These are phyloP conservation scores for Pseudopleuronectes americanus DNA, from an alignment of 2,797 vertebrate species.

Conservation along the genomic window DNA sequence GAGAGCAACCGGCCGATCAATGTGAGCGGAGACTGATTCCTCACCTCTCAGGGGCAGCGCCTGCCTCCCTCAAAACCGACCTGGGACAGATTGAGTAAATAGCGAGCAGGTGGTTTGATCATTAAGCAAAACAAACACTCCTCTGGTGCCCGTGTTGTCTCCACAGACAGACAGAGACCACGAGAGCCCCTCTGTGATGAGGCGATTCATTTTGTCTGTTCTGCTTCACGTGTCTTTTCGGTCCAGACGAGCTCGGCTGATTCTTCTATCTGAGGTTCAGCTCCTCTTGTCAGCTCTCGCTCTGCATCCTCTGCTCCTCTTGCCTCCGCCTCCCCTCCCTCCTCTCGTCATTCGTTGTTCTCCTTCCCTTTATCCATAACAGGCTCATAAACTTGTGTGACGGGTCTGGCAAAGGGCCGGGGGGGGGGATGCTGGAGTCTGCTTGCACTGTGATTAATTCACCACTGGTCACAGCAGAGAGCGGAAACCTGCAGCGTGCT, in stretches of 20 bases:
- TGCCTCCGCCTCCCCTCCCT: neutral
- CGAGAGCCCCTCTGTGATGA: slow-evolving; percentile 25
- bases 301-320: neutral
- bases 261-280: slow-evolving; percentile 39
- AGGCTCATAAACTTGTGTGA: slow-evolving; percentile 38
- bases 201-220: slow-evolving; percentile 35
- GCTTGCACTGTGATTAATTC: slow-evolving; percentile 45
- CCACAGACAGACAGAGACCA: slow-evolving; percentile 45
- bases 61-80: slow-evolving; percentile 46
- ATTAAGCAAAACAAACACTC: slow-evolving; percentile 70
- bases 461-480: slow-evolving; percentile 18
- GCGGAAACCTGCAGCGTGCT: slow-evolving; percentile 36
- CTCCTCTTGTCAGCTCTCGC: slow-evolving; percentile 12
- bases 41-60: slow-evolving; percentile 58
- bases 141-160: slow-evolving; percentile 40
- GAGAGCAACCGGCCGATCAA: slow-evolving; percentile 37
- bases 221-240: slow-evolving; percentile 8
- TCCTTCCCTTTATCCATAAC: slow-evolving; percentile 33
- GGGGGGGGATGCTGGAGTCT: slow-evolving; percentile 1
- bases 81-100: slow-evolving; percentile 61
- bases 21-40: slow-evolving; percentile 43
- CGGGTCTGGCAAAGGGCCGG: slow-evolving; percentile 20
- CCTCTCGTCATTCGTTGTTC: slow-evolving; percentile 36
- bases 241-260: slow-evolving; percentile 27
- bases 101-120: slow-evolving; percentile 66